These are phyloP conservation scores for Chrysoperla carnea DNA, from an alignment of 1,140 invertebrate genomes.

Conservation along the genomic window DNA sequence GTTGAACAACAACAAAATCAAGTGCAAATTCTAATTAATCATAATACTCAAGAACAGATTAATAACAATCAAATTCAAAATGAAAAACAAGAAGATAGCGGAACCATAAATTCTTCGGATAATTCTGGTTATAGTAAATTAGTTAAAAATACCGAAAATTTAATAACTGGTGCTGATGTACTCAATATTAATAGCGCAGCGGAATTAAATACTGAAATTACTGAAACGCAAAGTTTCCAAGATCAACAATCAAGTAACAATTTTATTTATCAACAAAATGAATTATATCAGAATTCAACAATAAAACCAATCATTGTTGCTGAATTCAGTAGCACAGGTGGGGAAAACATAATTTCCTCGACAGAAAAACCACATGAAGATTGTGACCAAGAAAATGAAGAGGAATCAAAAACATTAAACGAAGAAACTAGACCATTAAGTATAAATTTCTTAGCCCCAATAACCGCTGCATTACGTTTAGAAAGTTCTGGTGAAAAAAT, in stretches of 20 bases:
- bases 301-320: conserved; percentile 21
- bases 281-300: not conserved
- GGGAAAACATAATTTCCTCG: not conserved
- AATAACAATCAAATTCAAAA: not conserved
- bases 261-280: not conserved
- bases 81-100: too few species aligned
- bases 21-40: not conserved
- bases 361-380: not conserved
- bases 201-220: conserved; percentile 16
- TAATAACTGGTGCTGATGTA: conserved; percentile 33
- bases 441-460: conserved; percentile 30
- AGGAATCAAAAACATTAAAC: conserved; percentile 11
- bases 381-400: not conserved
- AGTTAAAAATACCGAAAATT: conserved; percentile 30
- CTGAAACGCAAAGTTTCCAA: conserved; percentile 4
- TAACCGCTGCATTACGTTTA: conserved; percentile 29
- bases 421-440: conserved; percentile 21
- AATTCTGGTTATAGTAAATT: conserved; percentile 13
- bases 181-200: conserved; percentile 31
- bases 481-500: conserved; percentile 22
- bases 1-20: not conserved
- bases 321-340: conserved; percentile 11
- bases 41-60: not conserved
- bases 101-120: too few species aligned
- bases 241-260: not conserved